phyloP scores from a whole-genome alignment of 2,797 vertebrate species.

The Poecile montanus region DNA sequence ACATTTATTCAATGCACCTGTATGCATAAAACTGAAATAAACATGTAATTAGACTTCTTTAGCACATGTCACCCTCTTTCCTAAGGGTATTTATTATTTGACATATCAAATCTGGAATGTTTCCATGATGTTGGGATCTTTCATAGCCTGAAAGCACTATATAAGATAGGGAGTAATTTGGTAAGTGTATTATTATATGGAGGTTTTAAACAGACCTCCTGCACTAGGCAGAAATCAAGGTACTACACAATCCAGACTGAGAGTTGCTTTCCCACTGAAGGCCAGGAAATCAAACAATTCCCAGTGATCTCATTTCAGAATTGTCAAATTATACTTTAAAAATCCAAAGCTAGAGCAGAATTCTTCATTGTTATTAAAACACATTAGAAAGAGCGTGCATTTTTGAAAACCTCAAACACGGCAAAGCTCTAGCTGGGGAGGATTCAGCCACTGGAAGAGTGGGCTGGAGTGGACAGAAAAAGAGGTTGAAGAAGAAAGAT shows the following conservation, averaged over 20 bases:
- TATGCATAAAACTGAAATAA: background rate
- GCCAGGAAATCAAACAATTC: background rate
- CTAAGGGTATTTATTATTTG: background rate
- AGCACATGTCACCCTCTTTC: background rate
- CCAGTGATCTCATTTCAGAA: background rate
- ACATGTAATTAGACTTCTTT: background rate
- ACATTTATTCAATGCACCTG: accelerated
- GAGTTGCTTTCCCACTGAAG: background rate
- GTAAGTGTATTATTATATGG: background rate
- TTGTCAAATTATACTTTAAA: background rate
- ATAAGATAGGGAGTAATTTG: background rate
- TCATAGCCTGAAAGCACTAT: background rate
- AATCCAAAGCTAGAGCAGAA: background rate
- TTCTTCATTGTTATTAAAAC: background rate
- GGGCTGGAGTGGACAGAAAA: background rate
- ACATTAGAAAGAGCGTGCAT: background rate
- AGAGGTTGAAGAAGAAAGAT: background rate
- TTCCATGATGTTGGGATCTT: background rate
- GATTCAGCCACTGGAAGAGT: background rate
- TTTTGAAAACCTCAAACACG: background rate
- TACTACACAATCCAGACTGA: background rate
- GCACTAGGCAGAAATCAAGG: background rate
- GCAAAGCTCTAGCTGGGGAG: background rate
- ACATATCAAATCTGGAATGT: background rate
- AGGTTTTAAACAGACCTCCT: background rate